Conservation (phyloP, 2,888 invertebrate genomes). For the Dryobota labecula region DNA sequence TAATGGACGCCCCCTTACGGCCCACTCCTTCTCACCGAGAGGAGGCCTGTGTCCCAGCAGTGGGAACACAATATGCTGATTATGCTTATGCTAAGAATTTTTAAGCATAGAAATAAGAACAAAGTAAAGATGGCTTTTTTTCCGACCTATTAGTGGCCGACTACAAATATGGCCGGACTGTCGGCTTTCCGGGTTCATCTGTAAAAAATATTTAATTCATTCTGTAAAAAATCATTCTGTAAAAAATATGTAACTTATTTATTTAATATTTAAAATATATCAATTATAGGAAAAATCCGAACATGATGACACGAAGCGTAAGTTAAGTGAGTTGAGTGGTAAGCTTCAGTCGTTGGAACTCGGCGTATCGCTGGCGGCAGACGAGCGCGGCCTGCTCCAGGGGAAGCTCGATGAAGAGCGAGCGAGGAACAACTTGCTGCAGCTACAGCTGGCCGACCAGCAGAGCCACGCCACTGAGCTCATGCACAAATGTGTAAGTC, state of each 20-base stretch:
- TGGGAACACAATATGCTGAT: no score
- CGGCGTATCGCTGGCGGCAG: slow-evolving; percentile 70
- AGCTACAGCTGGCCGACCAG: slow-evolving; percentile 89
- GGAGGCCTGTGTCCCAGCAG: no score
- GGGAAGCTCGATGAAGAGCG: slow-evolving; percentile 84
- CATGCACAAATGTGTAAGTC: slow-evolving; percentile 90
- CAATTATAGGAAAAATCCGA: slow-evolving; percentile 83
- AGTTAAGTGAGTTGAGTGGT: slow-evolving; percentile 70
- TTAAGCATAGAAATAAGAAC: neutral
- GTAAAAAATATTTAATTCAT: no score
- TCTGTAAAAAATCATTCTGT: no score
- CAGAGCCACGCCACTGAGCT: slow-evolving; percentile 89
- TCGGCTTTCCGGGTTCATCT: neutral
- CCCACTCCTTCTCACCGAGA: no score
- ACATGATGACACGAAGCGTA: slow-evolving; percentile 76
- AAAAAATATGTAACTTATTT: no score
- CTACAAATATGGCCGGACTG: neutral
- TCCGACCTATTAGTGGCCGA: no score
- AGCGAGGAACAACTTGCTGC: slow-evolving; percentile 81
- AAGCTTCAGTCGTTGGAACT: slow-evolving; percentile 76
- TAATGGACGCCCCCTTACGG: no score
- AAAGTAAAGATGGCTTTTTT: neutral
- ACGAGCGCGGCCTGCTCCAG: slow-evolving; percentile 81
- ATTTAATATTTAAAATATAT: no score
- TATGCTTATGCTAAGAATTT: no score